Base-by-base conservation (phyloP, 1,140 invertebrate genomes). In the Aphis gossypii region DNA sequence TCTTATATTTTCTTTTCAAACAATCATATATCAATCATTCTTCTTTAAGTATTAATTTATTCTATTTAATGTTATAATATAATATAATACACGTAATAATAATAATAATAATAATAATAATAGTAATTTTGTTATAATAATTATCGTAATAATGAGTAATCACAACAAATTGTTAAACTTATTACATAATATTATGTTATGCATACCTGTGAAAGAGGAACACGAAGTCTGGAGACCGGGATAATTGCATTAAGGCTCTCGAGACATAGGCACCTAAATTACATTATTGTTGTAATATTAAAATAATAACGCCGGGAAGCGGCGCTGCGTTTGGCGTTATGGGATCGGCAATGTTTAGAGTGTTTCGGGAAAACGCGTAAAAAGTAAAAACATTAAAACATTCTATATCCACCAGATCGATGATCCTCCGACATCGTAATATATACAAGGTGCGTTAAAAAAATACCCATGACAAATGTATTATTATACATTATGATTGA, bases 91-190 rank as follows among this genome's bases (percentile, higher is more conserved):
- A 88, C n/a, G 3, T 89, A 88, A 51, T n/a, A 48, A 48, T 88
- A 88, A 88, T 88, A 88, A 88, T 20, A 51, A 51, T 48, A 87
- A 21, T 87, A 51, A 87, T 87, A 87, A 51, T 87, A 87, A 35
- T 87, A 87, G n/a, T 51, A 35, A 87, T 87, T 41, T 21, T 87
- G 30, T 46, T n/a, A n/a, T 87, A n/a, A 88, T 88, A 51, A 51
- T 84, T 25, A 84, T 84, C 21, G 23, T 84, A 84, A 84, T 84
- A 84, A 84, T 84, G 23, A 38, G 48, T 89, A 54, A 54, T 54
- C 48, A 54, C 87, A 54, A 89, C 48, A 38, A 89, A 23, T 48
- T 54, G 51, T 89, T 89, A 20, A 54, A 89, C 46, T 20, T 54
- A 14, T 54, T 38, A 54, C n/a, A 48, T 35, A 48, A 48, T 20